A percentile compares a stretch with the other conserved stretches of the same genome.
These are phyloP conservation scores for Heliothis subflexa DNA, from an alignment of 1,140 invertebrate species.

Conservation along the genomic window DNA sequence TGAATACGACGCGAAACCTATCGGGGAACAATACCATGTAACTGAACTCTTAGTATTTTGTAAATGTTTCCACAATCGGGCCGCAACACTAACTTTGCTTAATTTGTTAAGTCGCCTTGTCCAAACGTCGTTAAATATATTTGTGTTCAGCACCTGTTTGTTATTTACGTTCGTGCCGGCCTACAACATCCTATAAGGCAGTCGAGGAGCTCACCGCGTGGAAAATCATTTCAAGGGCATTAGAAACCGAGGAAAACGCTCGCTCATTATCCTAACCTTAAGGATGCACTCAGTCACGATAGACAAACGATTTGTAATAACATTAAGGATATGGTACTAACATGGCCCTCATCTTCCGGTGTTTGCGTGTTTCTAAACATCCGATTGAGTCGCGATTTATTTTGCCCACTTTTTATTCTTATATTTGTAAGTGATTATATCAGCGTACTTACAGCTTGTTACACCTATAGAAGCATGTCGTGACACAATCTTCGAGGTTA, in stretches of 20 bases:
- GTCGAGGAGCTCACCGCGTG: slow-evolving; percentile 9
- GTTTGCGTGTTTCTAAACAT: slow-evolving; percentile 30
- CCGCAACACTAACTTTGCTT: slow-evolving; percentile 27
- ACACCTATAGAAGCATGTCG: background rate
- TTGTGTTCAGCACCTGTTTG: slow-evolving; percentile 27
- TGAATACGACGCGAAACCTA: slow-evolving; percentile 6
- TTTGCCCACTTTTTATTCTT: background rate
- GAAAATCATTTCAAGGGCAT: slow-evolving; percentile 61
- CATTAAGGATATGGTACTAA: slow-evolving; percentile 43
- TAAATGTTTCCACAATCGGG: slow-evolving; percentile 28
- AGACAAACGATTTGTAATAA: slow-evolving; percentile 40
- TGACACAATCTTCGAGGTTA: background rate
- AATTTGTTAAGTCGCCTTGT: slow-evolving; percentile 22
- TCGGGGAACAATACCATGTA: slow-evolving; percentile 25
- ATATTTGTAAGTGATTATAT: slow-evolving; percentile 34
- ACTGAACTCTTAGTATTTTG: slow-evolving; percentile 36
- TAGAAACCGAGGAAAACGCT: slow-evolving; percentile 73
- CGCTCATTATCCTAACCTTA: slow-evolving; percentile 46
- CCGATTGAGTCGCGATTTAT: slow-evolving; percentile 3
- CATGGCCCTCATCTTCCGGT: slow-evolving; percentile 3
- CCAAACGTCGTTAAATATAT: slow-evolving; percentile 17
- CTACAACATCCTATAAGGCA: slow-evolving; percentile 40
- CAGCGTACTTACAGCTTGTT: background rate
- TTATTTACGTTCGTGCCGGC: slow-evolving; percentile 23
- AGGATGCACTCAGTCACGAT: slow-evolving; percentile 30